Base-by-base conservation (phyloP, 2,113 vertebrate genomes). In the Cyprinodon tularosa region DNA sequence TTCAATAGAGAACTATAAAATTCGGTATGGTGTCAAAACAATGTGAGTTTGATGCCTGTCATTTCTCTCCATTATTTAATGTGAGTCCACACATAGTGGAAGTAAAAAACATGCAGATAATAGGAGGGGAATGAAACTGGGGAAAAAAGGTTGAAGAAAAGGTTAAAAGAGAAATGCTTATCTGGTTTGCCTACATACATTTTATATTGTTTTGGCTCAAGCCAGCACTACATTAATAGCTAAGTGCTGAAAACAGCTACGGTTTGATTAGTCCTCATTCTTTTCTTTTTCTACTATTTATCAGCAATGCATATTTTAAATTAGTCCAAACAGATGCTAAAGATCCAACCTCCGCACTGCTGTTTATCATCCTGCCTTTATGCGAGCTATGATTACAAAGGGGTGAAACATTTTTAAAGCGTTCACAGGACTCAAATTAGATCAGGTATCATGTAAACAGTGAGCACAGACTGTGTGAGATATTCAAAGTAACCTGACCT, bases 51-150 rank as follows among this genome's bases (percentile, higher is more conserved):
- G 80, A 85, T 91, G 78, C 80, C 90, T 87, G 86, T 94, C 88
- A 88, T 82, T 90, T 90, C 77, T 71, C 88, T 74, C 81, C 84
- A 92, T 94, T 91, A 90, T 93, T 93, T 92, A 92, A 93, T 92
- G 87, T 74, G 78, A 81, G 82, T 91, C 82, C 80, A 87, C 82
- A 75, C 83, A 70, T 61, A 60, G 68, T 50, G 20, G 68, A 78
- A 74, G 80, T 59, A 40, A 79, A 61, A 62, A 78, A 74, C 68
- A 78, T 42, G 22, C 71, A 77, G 84, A 85, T 78, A 81, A 89
- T 69, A 62, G 63, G 67, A 80, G 63, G 57, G n/a, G 69, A 71
- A 62, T 0, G 15, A 81, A 79, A 72, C 63, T 17, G 68, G 62
- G 74, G 66, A 79, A 62, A 64, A 60, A 69, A 66, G 62, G 17